A percentile compares a stretch with the other conserved stretches of the same genome.
Evolutionary conservation across 2,888 invertebrate species (phyloP).

Genomic region (Carpatolechia fugitivella): DNA sequence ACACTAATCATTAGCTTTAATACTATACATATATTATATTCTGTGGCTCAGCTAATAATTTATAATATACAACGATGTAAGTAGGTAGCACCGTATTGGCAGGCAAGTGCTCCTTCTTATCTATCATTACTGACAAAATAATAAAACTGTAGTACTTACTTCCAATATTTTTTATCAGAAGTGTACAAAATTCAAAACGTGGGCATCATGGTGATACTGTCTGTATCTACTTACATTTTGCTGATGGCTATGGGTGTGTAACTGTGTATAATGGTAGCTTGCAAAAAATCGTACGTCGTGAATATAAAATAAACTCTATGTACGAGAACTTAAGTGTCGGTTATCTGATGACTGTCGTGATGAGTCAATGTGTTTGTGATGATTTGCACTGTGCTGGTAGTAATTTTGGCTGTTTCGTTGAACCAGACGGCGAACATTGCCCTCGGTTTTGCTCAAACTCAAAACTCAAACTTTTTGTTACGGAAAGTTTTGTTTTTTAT

Average conservation of each 20-base stretch:
- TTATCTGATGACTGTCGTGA: slow-evolving; percentile 16
- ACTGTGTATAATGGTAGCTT: not conserved
- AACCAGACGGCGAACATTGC: slow-evolving; percentile 71
- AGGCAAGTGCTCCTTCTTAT: too few relatives aligned
- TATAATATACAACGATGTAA: too few relatives aligned
- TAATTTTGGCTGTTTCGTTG: slow-evolving; percentile 48
- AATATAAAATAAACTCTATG: slow-evolving; percentile 19
- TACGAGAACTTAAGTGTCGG: slow-evolving; percentile 16
- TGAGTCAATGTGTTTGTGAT: slow-evolving; percentile 35
- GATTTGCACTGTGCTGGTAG: slow-evolving; percentile 40
- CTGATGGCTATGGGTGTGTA: not conserved
- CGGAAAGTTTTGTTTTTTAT: slow-evolving; percentile 21
- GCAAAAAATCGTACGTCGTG: not conserved
- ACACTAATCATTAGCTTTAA: too few relatives aligned
- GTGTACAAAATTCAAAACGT: too few relatives aligned
- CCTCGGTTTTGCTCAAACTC: slow-evolving; percentile 51
- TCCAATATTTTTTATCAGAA: too few relatives aligned
- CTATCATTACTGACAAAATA: too few relatives aligned
- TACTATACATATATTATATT: too few relatives aligned
- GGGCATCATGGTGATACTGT: too few relatives aligned
- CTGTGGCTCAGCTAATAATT: too few relatives aligned
- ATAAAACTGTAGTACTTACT: too few relatives aligned
- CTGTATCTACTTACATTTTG: too few relatives aligned
- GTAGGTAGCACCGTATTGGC: too few relatives aligned
- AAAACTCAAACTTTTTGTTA: slow-evolving; percentile 61